Base-by-base conservation (phyloP, 2,797 vertebrate species). In the Natrix natrix region DNA sequence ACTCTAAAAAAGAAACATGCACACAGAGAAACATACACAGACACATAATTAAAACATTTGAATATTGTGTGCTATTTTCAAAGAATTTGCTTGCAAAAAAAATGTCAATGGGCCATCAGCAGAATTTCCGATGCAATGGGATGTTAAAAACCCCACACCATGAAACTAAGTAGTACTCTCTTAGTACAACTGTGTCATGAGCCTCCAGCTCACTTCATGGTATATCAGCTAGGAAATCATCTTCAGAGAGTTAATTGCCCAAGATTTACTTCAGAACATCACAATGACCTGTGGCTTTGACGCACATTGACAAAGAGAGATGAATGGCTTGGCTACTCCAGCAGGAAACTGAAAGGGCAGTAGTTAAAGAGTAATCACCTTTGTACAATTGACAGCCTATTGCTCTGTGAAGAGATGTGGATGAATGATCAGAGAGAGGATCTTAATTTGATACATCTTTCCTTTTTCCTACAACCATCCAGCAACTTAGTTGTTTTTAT, bases 251-350 rank as follows among this genome's bases (percentile, higher is more conserved):
- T 86, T 91, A 63, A 61, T 22, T 66, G 66, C 69, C 69, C 88
- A 94, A n/a, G 86, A 20, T 78, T 57, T 88, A 74, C 66, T 89
- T 86, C 37, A 89, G 93, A 78, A 69, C 28, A n/a, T n/a, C 59
- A 24, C 60, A 66, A 87, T 60, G 89, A 94, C 20, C 93, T 88
- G 56, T 89, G 92, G 90, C 87, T 93, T 63, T 94, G 93, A 94
- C 93, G 92, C 92, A 91, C 74, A 54, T 92, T 69, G 60, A 69
- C 90, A 86, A 66, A 66, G n/a, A 89, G 55, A 59, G 43, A 59
- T 54, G 87, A 89, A 57, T 24, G 37, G 14, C 61, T 63, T 89
- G 90, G 90, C 54, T 69, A 59, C 89, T 91, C 37, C 16, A 52
- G 22, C 57, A 91, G 37, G 89, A 91, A 91, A n/a, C 32, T 14